Conservation (phyloP, 2,888 invertebrate genomes). For the Automeris io region DNA sequence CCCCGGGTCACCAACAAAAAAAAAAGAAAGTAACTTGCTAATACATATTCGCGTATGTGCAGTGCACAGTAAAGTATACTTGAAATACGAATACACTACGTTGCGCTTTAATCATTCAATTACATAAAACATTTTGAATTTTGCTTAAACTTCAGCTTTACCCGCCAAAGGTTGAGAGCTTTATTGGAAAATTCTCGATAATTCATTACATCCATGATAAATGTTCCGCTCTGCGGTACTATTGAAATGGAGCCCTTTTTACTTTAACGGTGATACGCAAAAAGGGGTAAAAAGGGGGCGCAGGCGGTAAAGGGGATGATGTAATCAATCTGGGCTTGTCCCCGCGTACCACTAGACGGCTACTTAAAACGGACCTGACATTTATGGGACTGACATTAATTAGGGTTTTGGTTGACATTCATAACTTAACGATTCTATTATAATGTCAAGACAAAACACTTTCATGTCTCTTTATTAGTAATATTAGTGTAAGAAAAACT, state of each 20-base stretch:
- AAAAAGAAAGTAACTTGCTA: too few relatives aligned
- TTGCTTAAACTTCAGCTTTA: not conserved
- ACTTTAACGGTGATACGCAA: slow-evolving; percentile 72
- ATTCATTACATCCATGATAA: slow-evolving; percentile 74
- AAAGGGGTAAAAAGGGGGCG: slow-evolving; percentile 62
- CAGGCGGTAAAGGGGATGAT: slow-evolving; percentile 60
- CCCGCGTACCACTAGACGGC: slow-evolving; percentile 31
- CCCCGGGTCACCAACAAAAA: too few relatives aligned
- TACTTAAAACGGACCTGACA: slow-evolving; percentile 45
- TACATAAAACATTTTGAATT: not conserved
- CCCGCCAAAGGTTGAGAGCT: slow-evolving; percentile 19
- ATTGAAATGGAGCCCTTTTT: slow-evolving; percentile 70
- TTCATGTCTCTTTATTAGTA: too few relatives aligned
- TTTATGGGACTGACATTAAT: slow-evolving; percentile 11
- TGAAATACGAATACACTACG: too few relatives aligned
- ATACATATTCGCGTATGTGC: too few relatives aligned
- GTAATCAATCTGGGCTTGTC: slow-evolving; percentile 69
- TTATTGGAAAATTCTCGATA: slow-evolving; percentile 68
- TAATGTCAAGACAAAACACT: not conserved
- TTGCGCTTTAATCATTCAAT: too few relatives aligned
- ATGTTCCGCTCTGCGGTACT: slow-evolving; percentile 59
- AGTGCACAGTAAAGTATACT: too few relatives aligned
- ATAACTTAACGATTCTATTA: not conserved
- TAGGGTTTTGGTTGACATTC: slow-evolving; percentile 8
- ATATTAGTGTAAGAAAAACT: too few relatives aligned